These are phyloP conservation scores for Ctenodactylus gundi DNA, from an alignment of 2,113 vertebrate genomes.

Conservation along the genomic window DNA sequence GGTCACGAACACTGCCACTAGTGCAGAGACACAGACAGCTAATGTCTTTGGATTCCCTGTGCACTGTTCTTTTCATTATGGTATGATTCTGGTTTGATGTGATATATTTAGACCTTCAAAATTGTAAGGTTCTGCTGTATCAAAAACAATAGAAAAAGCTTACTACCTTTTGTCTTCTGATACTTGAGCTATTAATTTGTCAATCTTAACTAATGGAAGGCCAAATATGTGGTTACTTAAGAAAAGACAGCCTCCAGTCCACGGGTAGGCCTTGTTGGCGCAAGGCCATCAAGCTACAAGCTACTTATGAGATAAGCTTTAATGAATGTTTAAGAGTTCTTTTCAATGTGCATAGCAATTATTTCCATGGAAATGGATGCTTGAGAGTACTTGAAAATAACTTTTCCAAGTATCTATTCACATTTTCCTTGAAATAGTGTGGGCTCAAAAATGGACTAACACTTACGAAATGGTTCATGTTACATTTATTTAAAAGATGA, in stretches of 20 bases:
- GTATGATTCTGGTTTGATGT: not conserved
- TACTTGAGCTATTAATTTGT: not conserved
- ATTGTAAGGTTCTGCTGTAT: not conserved
- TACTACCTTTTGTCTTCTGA: not conserved
- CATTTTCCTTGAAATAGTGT: constrained; percentile 40
- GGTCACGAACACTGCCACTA: not conserved
- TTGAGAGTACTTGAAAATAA: constrained; percentile 32
- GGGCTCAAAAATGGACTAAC: constrained; percentile 24
- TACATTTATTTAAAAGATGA: constrained; percentile 11
- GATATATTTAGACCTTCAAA: not conserved
- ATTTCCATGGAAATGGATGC: constrained; percentile 21
- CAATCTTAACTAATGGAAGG: not conserved
- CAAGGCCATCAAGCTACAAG: not conserved
- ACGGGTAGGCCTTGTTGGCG: not conserved
- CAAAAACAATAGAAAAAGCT: constrained; percentile 2
- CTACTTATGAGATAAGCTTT: not conserved
- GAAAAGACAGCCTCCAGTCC: not conserved
- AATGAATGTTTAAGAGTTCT: not conserved
- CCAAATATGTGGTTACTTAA: not conserved
- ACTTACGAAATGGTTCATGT: not conserved
- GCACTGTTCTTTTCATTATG: not conserved
- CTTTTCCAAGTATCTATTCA: constrained; percentile 44
- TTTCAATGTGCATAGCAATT: not conserved
- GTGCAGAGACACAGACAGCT: not conserved
- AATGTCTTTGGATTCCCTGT: not conserved